A percentile compares a stretch with the other conserved stretches of the same genome.
These are phyloP conservation scores for Cotesia vestalis DNA, from an alignment of 1,140 invertebrate genomes.

Conservation along the genomic window DNA sequence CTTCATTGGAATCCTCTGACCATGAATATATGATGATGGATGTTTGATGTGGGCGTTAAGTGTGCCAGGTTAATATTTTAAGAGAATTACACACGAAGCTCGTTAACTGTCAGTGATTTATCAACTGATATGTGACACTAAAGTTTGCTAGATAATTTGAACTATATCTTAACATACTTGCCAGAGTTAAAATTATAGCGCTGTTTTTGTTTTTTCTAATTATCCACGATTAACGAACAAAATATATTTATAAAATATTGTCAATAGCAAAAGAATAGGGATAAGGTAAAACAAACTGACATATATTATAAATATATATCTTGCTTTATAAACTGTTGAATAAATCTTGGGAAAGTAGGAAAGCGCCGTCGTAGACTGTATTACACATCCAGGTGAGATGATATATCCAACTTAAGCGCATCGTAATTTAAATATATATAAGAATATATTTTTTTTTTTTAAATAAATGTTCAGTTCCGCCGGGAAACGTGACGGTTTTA, in stretches of 20 bases:
- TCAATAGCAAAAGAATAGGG: constrained; percentile 29
- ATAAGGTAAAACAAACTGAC: constrained; percentile 52
- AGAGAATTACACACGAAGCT: neutral
- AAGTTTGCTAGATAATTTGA: constrained; percentile 65
- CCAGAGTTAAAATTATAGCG: constrained; percentile 62
- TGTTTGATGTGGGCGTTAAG: too few species aligned
- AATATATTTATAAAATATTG: constrained; percentile 12
- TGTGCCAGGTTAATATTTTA: neutral
- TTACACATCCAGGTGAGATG: constrained; percentile 45
- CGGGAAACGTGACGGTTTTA: constrained; percentile 36
- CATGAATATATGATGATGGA: too few species aligned
- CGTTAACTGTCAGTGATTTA: neutral
- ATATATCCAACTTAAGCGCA: constrained; percentile 47
- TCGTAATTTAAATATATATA: constrained; percentile 40
- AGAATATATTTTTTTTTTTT: constrained; percentile 44
- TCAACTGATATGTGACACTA: constrained; percentile 1
- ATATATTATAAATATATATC: constrained; percentile 41
- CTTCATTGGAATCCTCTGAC: too few species aligned
- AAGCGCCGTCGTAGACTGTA: constrained; percentile 46
- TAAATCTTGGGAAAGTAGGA: constrained; percentile 51
- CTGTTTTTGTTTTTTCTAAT: constrained; percentile 33
- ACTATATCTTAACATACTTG: constrained; percentile 61
- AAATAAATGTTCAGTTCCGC: constrained; percentile 41
- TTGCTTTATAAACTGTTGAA: constrained; percentile 56
- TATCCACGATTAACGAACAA: constrained; percentile 6